Base-by-base conservation (phyloP, 2,888 invertebrate genomes). In the Sesia apiformis region DNA sequence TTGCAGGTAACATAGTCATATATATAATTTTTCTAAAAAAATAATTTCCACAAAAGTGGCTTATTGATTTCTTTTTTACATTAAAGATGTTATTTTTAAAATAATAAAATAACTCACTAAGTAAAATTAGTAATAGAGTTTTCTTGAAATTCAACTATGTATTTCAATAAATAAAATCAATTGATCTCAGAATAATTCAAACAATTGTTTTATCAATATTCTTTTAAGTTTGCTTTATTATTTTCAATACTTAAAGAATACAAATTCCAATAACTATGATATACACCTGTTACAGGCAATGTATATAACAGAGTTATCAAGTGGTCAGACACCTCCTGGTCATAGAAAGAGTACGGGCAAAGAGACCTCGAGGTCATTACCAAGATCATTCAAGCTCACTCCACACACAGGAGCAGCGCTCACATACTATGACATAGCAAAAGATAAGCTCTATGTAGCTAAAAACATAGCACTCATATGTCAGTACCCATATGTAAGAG, bases 381-480 rank as follows among this genome's bases (percentile, higher is more conserved):
- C 97, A 4, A 91, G 97, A 58, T 97, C 97, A 71, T 97, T 97
- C 75, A 97, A 97, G 85, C 90, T 97, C 58, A 92, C 94, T 42
- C 93, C 94, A 4, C 94, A 94, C 72, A 92, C 94, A 23, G 93
- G 93, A 57, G 93, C 95, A 5, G 95, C 96, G 58, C 91, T 95
- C 67, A 95, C 94, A 66, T 96, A 96, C 78, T 99, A 97, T 85
- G 98, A 98, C 86, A 94, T 96, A 72, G 93, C 94, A 81, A 97
- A 97, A 91, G 98, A 99, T 90, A 95, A 95, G 84, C 91, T 99
- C 62, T 97, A 94, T 90, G 98, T 98, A 74, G 95, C 97, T 67
- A 99, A 99, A 91, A 96, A 96, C 84, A 95, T 99, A 79, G 96
- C 96, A 63, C 92, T 99, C 60, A 93, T 98, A 69, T 96, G 97